Conservation (phyloP, 2,797 vertebrate genomes). For the Eidolon dupreanum region DNA sequence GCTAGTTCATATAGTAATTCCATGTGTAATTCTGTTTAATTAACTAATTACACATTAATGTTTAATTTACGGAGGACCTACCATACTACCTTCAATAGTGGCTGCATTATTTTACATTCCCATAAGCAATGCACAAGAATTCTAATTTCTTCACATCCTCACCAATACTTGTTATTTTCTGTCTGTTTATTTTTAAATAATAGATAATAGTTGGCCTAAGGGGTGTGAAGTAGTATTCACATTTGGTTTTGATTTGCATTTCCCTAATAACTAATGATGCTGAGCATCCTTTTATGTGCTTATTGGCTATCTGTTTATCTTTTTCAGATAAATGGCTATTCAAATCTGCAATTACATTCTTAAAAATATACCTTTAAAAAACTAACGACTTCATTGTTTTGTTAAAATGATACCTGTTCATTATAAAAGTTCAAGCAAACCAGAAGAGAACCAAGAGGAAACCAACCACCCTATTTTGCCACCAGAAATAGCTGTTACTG, state of each 20-base stretch:
- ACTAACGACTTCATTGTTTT: neutral
- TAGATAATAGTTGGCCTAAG: too few species aligned
- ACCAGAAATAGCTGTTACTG: neutral
- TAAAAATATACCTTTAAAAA: neutral
- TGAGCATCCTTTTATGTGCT: too few species aligned
- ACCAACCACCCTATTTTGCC: neutral
- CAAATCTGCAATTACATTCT: neutral
- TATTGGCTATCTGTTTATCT: neutral
- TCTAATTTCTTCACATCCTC: too few species aligned
- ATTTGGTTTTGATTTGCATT: neutral
- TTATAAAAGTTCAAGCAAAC: neutral
- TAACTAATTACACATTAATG: neutral
- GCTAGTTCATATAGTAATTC: neutral
- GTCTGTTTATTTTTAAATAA: neutral
- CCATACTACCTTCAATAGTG: neutral
- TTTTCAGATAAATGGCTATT: neutral
- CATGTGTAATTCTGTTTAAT: neutral
- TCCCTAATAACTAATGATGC: too few species aligned
- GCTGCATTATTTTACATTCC: too few species aligned
- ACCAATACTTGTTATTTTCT: too few species aligned
- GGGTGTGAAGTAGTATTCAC: neutral
- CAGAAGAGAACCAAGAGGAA: neutral
- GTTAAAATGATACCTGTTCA: neutral
- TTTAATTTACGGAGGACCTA: neutral
- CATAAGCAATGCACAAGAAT: too few species aligned